Conservation (phyloP, 53 echinoderm and acorn worm genomes). For the Holothuria leucospilota region DNA sequence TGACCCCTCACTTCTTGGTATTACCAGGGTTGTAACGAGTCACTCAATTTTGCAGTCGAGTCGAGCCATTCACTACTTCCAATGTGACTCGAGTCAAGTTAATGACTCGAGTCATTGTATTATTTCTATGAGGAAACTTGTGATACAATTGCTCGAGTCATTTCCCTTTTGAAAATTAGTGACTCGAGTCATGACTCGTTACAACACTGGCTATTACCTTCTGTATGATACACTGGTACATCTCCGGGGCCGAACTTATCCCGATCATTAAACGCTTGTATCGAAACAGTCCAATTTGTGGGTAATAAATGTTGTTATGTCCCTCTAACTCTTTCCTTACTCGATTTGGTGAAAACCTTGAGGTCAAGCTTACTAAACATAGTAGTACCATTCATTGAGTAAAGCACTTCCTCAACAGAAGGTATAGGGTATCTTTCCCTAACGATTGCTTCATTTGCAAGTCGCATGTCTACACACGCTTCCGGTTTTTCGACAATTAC, state of each 20-base stretch:
- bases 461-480: conserved; percentile 63
- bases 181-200: too few species aligned
- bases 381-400: conserved; percentile 47
- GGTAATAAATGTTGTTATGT: conserved; percentile 57
- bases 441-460: conserved; percentile 74
- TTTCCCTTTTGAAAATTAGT: too few species aligned
- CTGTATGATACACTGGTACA: conserved; percentile 60
- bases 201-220: too few species aligned
- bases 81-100: too few species aligned
- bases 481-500: conserved; percentile 52
- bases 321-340: background rate
- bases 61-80: too few species aligned
- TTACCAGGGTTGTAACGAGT: too few species aligned
- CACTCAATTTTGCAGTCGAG: too few species aligned
- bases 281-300: conserved; percentile 50
- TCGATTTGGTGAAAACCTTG: conserved; percentile 16
- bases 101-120: too few species aligned
- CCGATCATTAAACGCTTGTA: conserved; percentile 65
- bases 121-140: too few species aligned
- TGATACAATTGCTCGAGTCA: too few species aligned
- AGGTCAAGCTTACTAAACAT: conserved; percentile 75
- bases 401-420: conserved; percentile 72
- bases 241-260: conserved; percentile 54
- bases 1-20: conserved; percentile 22
- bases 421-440: conserved; percentile 70